phyloP scores from a whole-genome alignment of 2,113 vertebrate genomes.

The Thymallus thymallus region DNA sequence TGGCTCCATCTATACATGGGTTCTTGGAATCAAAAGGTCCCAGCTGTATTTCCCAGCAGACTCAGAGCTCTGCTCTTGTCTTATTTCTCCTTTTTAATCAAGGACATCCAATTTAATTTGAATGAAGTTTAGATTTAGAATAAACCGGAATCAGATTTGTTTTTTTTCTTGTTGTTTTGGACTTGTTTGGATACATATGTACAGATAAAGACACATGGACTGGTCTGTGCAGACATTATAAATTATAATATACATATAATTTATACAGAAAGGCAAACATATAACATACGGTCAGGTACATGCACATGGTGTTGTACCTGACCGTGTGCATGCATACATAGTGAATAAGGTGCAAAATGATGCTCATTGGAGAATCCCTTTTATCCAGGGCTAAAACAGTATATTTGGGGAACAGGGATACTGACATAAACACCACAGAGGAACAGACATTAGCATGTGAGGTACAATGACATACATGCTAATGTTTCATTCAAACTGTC shows the following conservation, averaged over 20 bases:
- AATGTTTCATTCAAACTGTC: neutral
- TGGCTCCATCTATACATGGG: constrained; percentile 29
- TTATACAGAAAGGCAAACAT: constrained; percentile 54
- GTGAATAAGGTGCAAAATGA: constrained; percentile 36
- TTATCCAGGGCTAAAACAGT: constrained; percentile 21
- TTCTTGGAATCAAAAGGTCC: constrained; percentile 41
- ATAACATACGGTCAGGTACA: too few relatives aligned
- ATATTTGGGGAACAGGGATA: constrained; percentile 23
- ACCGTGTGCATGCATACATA: constrained; percentile 40
- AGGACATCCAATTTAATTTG: constrained; percentile 22
- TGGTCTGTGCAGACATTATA: constrained; percentile 59
- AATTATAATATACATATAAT: constrained; percentile 59
- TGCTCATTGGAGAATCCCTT: constrained; percentile 48
- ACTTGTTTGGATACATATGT: constrained; percentile 43
- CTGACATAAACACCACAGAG: constrained; percentile 22
- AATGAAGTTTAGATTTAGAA: neutral
- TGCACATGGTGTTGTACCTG: too few relatives aligned
- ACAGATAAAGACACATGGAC: constrained; percentile 68
- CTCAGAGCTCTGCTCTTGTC: constrained; percentile 44
- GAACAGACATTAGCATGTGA: constrained; percentile 23
- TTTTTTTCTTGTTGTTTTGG: constrained; percentile 5
- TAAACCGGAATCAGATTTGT: neutral
- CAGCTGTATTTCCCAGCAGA: constrained; percentile 59
- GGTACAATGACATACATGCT: constrained; percentile 21
- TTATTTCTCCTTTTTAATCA: constrained; percentile 16